Percentiles rank a stretch among this genome's conserved stretches.
phyloP scores from a whole-genome alignment of 2,888 invertebrate species.

The Linhomoeus sp. region DNA sequence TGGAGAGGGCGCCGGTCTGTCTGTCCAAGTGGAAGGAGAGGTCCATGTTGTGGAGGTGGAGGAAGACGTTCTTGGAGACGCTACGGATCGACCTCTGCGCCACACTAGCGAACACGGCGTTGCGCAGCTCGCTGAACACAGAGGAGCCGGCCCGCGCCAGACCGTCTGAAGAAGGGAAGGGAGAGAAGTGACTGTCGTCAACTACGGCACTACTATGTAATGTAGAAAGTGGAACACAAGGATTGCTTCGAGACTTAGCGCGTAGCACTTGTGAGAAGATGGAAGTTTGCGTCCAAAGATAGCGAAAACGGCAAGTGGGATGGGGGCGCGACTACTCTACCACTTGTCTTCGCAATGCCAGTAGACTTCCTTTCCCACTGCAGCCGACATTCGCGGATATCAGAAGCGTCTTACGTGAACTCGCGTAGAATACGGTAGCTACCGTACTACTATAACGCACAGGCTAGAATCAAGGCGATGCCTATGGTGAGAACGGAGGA shows the following conservation, averaged over 20 bases:
- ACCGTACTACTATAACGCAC: conserved; percentile 1
- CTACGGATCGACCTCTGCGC: conserved; percentile 87
- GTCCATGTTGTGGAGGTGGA: conserved; percentile 82
- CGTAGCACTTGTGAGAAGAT: no score
- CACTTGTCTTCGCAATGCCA: no score
- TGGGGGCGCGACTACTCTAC: no score
- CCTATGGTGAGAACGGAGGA: conserved; percentile 18
- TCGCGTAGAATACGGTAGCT: not conserved
- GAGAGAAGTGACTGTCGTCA: no score
- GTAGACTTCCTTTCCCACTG: no score
- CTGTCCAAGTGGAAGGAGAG: conserved; percentile 60
- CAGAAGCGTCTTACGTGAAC: no score
- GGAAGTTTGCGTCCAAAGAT: no score
- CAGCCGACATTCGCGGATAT: no score
- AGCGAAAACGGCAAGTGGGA: no score
- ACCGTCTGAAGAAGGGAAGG: conserved; percentile 68
- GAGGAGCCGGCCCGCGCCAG: conserved; percentile 70
- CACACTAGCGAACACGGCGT: conserved; percentile 91
- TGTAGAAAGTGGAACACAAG: no score
- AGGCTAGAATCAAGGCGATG: conserved; percentile 10
- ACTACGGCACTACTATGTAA: no score
- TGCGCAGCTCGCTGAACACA: conserved; percentile 81
- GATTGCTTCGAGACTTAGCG: no score
- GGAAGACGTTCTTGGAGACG: conserved; percentile 82
- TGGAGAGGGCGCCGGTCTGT: conserved; percentile 84